These are phyloP conservation scores for Pollenia griseotomentosa DNA, from an alignment of 2,888 invertebrate genomes.

Conservation along the genomic window DNA sequence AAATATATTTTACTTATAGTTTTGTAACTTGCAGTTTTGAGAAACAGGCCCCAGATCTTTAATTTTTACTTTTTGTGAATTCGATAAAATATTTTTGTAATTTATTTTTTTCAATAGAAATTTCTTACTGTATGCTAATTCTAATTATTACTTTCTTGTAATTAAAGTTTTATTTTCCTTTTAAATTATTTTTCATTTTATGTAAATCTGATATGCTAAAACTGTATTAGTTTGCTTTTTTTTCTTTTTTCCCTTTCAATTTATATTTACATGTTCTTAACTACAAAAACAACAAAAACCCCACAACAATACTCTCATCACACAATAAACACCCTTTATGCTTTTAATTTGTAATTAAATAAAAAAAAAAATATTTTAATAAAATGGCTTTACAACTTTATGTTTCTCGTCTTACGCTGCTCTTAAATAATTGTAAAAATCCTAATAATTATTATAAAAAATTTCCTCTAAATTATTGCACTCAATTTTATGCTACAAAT, in stretches of 20 bases:
- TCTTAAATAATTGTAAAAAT: constrained; percentile 48
- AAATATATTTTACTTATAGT: too few species aligned
- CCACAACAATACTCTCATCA: neutral
- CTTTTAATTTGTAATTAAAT: constrained; percentile 31
- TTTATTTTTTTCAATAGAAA: too few species aligned
- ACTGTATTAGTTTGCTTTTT: constrained; percentile 25
- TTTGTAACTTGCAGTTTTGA: too few species aligned
- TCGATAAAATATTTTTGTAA: too few species aligned
- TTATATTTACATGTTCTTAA: constrained; percentile 11
- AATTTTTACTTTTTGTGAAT: too few species aligned
- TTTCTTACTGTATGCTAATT: too few species aligned
- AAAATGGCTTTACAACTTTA: constrained; percentile 54
- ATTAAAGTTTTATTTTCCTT: too few species aligned
- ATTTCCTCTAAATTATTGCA: constrained; percentile 51
- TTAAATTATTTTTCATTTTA: too few species aligned
- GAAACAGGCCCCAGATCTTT: too few species aligned
- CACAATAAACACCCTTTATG: neutral
- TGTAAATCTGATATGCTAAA: constrained; percentile 1
- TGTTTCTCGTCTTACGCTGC: constrained; percentile 24
- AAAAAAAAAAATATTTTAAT: neutral
- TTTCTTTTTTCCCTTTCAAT: neutral
- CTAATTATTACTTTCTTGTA: too few species aligned
- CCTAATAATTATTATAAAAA: constrained; percentile 37
- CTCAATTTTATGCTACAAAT: constrained; percentile 64
- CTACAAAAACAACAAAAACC: neutral